Conservation (phyloP, 2,797 vertebrate genomes). For the Austrolebias charrua region DNA sequence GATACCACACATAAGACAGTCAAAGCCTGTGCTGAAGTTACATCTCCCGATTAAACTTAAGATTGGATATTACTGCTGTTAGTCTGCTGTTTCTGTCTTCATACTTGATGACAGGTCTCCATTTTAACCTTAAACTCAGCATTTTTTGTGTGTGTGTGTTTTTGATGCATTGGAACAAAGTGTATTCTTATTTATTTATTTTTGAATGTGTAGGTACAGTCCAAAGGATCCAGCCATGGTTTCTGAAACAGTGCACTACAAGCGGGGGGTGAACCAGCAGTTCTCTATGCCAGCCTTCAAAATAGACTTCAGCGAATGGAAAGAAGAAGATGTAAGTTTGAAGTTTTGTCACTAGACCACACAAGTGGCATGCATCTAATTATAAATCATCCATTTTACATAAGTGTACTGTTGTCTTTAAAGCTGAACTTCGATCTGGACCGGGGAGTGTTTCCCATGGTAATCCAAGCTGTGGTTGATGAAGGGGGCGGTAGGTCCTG, state of each 20-base stretch:
- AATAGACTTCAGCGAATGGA: conserved; percentile 96
- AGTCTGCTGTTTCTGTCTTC: not conserved
- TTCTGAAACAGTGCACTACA: conserved; percentile 95
- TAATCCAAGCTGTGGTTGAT: conserved; percentile 95
- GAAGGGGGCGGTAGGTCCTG: conserved; percentile 91
- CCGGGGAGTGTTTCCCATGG: conserved; percentile 92
- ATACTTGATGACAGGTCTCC: not conserved
- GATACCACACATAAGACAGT: conserved; percentile 55
- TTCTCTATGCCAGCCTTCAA: conserved; percentile 97
- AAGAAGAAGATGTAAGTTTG: conserved; percentile 93
- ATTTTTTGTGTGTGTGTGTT: not conserved
- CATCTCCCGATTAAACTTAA: conserved; percentile 18
- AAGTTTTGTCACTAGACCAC: not conserved
- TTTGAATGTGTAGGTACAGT: conserved; percentile 84
- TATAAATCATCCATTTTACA: not conserved
- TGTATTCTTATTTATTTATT: not conserved
- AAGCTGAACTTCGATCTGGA: conserved; percentile 98
- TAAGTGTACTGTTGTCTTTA: conserved; percentile 4
- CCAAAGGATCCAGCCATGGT: conserved; percentile 87
- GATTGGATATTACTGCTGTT: not conserved
- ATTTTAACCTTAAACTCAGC: not conserved
- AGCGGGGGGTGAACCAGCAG: conserved; percentile 95
- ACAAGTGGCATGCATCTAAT: not conserved
- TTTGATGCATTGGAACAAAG: not conserved
- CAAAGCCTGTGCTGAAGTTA: conserved; percentile 36